phyloP scores from a whole-genome alignment of 2,888 invertebrate genomes.

The Cerastoderma edule region DNA sequence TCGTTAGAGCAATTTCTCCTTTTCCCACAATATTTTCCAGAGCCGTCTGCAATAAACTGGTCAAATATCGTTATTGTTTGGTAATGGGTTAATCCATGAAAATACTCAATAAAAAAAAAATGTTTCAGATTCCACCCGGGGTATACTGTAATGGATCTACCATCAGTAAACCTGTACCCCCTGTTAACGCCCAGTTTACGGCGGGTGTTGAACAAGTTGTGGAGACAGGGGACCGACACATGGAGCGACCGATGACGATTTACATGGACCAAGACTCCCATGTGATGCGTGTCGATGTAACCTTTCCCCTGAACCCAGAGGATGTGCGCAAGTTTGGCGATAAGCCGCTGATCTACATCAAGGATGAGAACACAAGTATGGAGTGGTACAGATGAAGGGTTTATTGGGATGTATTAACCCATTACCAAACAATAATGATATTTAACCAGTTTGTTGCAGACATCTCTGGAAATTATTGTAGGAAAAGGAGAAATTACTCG shows the following conservation, averaged over 20 bases:
- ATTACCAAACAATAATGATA: too few species aligned
- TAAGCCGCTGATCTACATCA: constrained; percentile 30
- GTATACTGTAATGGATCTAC: constrained; percentile 53
- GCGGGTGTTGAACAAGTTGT: constrained; percentile 45
- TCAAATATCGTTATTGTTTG: background rate
- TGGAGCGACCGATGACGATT: constrained; percentile 21
- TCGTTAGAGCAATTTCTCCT: background rate
- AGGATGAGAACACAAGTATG: constrained; percentile 31
- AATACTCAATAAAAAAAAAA: background rate
- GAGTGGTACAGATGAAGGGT: too few species aligned
- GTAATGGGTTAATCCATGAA: background rate
- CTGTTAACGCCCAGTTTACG: constrained; percentile 55
- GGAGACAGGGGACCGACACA: background rate
- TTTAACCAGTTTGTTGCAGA: too few species aligned
- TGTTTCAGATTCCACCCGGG: constrained; percentile 55
- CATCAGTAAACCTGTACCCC: constrained; percentile 47
- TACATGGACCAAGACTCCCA: constrained; percentile 48
- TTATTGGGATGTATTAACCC: background rate
- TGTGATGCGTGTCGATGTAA: constrained; percentile 42
- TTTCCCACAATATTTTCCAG: constrained; percentile 1
- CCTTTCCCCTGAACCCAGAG: constrained; percentile 8
- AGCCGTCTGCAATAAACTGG: background rate
- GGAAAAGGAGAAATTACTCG: constrained; percentile 5
- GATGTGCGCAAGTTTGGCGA: constrained; percentile 30
- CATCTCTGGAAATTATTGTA: constrained; percentile 1